Base-by-base conservation (phyloP, 2,797 vertebrate species). In the Urophycis tenuis region DNA sequence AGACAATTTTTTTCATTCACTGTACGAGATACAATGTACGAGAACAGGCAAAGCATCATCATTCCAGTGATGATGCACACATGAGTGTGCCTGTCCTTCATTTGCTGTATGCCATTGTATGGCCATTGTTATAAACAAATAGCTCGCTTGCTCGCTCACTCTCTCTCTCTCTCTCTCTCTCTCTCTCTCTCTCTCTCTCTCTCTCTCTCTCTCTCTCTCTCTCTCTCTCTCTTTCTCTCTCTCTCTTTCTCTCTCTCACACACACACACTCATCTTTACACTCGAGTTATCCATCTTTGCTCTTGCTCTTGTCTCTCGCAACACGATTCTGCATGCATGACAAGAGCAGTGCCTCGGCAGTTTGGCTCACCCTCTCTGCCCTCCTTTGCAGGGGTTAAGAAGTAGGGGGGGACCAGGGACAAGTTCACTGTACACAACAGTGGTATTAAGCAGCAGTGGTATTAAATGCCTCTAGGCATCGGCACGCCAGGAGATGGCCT, bases 291-390 rank as follows among this genome's bases (percentile, higher is more conserved):
- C 77, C 74, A 78, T 80, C 82, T 78, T 82, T 79, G 79, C 79
- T 76, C 88, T 89, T 85, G 82, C 77, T 79, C 90, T 89, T 86
- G 82, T 75, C 81, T 90, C 89, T 88, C 82, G 85, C 39, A 3
- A 74, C 82, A 80, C 85, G 72, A 88, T 90, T 88, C 41, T 73
- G 72, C 84, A 88, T 86, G 89, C 84, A 85, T 90, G 88, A 86
- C 77, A 81, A 80, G 87, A 88, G 81, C 80, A 79, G 30, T 75
- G 84, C 77, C 83, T 85, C 67, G 14, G 77, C 78, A 83, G 81
- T 83, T 69, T 49, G 45, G n/a, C 2, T 64, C 5, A 64, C n/a
- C 8, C n/a, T 64, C 29, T 41, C 30, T 34, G 49, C 34, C 76
- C 72, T 30, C 35, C 75, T 81, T 79, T 74, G 78, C 76, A 4